phyloP scores from a whole-genome alignment of 2,888 invertebrate genomes.

The Autographa gamma region DNA sequence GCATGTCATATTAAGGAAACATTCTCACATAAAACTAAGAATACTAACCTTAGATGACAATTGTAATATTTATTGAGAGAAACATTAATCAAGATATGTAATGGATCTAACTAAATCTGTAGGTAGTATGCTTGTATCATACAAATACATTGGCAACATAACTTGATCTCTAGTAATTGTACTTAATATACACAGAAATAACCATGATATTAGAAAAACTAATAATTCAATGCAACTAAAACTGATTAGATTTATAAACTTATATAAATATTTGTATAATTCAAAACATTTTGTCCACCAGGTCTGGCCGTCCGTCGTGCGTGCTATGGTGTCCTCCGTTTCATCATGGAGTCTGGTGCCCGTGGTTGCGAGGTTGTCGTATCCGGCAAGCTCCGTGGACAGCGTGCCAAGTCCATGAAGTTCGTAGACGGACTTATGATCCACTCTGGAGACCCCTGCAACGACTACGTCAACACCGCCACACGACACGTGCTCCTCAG shows the following conservation, averaged over 20 bases:
- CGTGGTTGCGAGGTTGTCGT: slow-evolving; percentile 99
- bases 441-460: slow-evolving; percentile 99
- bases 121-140: too few relatives aligned
- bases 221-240: too few relatives aligned
- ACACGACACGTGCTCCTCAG: slow-evolving; percentile 99
- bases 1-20: slow-evolving; percentile 24
- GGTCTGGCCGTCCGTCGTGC: slow-evolving; percentile 94
- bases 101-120: too few relatives aligned
- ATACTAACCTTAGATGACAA: too few relatives aligned
- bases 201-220: too few relatives aligned
- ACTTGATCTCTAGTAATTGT: too few relatives aligned
- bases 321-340: slow-evolving; percentile 99
- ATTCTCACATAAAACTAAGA: slow-evolving; percentile 5
- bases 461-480: slow-evolving; percentile 99
- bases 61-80: too few relatives aligned
- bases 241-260: too few relatives aligned
- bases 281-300: slow-evolving; percentile 42
- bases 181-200: too few relatives aligned
- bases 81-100: too few relatives aligned
- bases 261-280: too few relatives aligned
- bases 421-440: slow-evolving; percentile 99
- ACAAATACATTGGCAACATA: too few relatives aligned
- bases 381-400: slow-evolving; percentile 99
- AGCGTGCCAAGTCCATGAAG: slow-evolving; percentile 99
- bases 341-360: slow-evolving; percentile 99